phyloP scores from a whole-genome alignment of 2,888 invertebrate genomes.

The Tinea pellionella region DNA sequence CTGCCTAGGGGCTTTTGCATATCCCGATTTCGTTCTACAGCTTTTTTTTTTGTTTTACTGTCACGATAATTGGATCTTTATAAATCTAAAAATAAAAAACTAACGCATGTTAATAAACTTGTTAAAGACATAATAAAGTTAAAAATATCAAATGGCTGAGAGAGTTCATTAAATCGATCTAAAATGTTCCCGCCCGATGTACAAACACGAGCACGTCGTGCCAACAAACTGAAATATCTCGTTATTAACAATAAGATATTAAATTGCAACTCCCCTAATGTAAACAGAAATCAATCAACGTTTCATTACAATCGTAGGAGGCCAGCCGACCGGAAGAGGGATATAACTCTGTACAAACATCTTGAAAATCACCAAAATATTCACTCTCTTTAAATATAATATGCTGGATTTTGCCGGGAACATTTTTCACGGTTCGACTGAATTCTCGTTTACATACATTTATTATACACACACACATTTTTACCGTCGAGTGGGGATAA shows the following conservation, averaged over 20 bases:
- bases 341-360: constrained; percentile 62
- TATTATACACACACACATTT: background rate
- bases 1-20: background rate
- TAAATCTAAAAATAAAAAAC: background rate
- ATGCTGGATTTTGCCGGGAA: constrained; percentile 4
- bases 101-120: background rate
- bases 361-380: constrained; percentile 36
- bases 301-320: constrained; percentile 34
- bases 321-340: constrained; percentile 35
- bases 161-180: background rate
- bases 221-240: constrained; percentile 16
- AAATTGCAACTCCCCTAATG: constrained; percentile 48
- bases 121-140: background rate
- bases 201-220: constrained; percentile 5
- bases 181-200: background rate
- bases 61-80: background rate
- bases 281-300: constrained; percentile 68
- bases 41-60: background rate
- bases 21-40: background rate
- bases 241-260: constrained; percentile 66
- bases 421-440: constrained; percentile 7
- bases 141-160: background rate
- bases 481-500: background rate
- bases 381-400: constrained; percentile 21
- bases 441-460: background rate